These are phyloP conservation scores for western clawed frog (Xenopus tropicalis) DNA, from an alignment of 2,113 vertebrate genomes.

Conservation along the genomic window UCB_Xtro_10.0 CM004450.2:82129001-82129500, in stretches of 20 bases:
- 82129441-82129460: no score
- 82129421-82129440: no score
- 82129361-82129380: not conserved
- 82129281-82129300: slow-evolving; percentile 86
- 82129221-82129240: slow-evolving; percentile 95
- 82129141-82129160: slow-evolving; percentile 59
- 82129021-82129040: no score
- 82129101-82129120: no score
- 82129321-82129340: slow-evolving; percentile 83
- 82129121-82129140: slow-evolving; percentile 7
- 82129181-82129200: slow-evolving; percentile 85
- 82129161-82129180: slow-evolving; percentile 80
- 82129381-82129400: slow-evolving; percentile 7
- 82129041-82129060: no score
- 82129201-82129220: slow-evolving; percentile 91
- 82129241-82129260: slow-evolving; percentile 89
- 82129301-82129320: slow-evolving; percentile 89
- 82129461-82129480: no score
- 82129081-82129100: no score
- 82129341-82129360: slow-evolving; percentile 62
- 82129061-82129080: no score
- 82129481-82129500: no score
- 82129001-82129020: no score
- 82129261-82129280: slow-evolving; percentile 94
- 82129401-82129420: not conserved